A percentile compares a stretch with the other conserved stretches of the same genome.
Evolutionary conservation across 2,888 invertebrate genomes (phyloP).

Genomic region (Macrophya alboannulata): DNA sequence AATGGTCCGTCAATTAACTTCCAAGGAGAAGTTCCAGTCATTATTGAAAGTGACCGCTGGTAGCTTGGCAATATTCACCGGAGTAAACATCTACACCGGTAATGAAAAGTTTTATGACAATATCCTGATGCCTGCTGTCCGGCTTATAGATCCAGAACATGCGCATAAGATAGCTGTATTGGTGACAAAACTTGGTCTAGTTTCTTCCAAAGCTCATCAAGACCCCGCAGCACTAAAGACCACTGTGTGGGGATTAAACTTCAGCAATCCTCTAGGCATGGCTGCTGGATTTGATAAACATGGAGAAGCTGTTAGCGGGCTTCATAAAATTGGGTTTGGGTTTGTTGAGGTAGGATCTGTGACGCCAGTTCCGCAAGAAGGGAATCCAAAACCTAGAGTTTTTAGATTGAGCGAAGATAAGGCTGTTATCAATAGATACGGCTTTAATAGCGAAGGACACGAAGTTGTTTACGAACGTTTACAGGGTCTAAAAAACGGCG

Average conservation of each 20-base stretch:
- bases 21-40: constrained; percentile 86
- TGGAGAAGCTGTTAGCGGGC: constrained; percentile 93
- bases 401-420: constrained; percentile 93
- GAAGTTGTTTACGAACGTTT: constrained; percentile 87
- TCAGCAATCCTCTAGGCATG: constrained; percentile 97
- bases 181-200: constrained; percentile 89
- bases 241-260: constrained; percentile 86
- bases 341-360: constrained; percentile 97
- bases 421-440: constrained; percentile 97
- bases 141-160: constrained; percentile 89
- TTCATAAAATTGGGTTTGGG: constrained; percentile 94
- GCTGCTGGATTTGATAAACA: constrained; percentile 99
- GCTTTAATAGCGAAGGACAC: constrained; percentile 98
- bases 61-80: constrained; percentile 85
- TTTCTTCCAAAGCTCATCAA: constrained; percentile 83
- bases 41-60: constrained; percentile 85
- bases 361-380: constrained; percentile 95
- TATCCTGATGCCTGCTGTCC: constrained; percentile 87
- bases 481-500: constrained; percentile 81
- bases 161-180: constrained; percentile 91
- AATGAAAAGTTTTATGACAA: constrained; percentile 91
- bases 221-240: constrained; percentile 87
- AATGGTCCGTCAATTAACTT: constrained; percentile 69
- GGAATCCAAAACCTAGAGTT: constrained; percentile 96
- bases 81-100: constrained; percentile 87